Evolutionary conservation across 2,113 vertebrate species (phyloP), one percentile per base, ranked within the genome.

Genomic region (Neodon shergylaensis): DNA sequence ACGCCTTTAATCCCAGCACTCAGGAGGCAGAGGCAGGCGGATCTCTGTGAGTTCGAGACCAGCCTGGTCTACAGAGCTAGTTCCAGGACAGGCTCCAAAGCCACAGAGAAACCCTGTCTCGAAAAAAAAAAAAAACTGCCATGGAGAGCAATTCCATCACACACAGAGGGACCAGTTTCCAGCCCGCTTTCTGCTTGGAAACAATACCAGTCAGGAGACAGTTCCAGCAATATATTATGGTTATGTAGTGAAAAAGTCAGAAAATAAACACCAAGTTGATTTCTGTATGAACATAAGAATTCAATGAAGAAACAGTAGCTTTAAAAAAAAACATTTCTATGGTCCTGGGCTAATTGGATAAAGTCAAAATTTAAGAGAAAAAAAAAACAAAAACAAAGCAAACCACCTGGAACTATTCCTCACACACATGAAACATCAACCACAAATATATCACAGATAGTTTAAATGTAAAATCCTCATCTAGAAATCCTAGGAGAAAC

Each of bases 401-500:
- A 58, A 7, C 12, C 31, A 91, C 47, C 24, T 28, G 21, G 7
- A 95, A 63, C 31, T 33, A 82, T 90, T 73, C 36, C 68, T 93
- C 61, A 54, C 7, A 78, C 1, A 4, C 22, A 92, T 33, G 39
- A 95, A 90, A 66, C 39, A 90, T 10, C 85, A 79, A 14, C 42
- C 65, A 94, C n/a, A 89, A 90, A 86, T 6, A 16, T 7, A 78
- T 65, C 66, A 85, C 0, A 86, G 21, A 72, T 19, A 58, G 54
- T 1, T 22, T 70, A 94, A 73, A 68, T 90, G 8, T 54, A 97
- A 94, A 95, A 88, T 73, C 68, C 31, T 2, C 82, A 86, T 44
- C n/a, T 68, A 85, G 42, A 93, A 89, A 88, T 90, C 11, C 42
- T 4, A 82, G 14, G 28, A 92, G 49, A 90, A 94, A 93, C 66